These are phyloP conservation scores for Dioctria linearis DNA, from an alignment of 2,888 invertebrate genomes.

Conservation along the genomic window DNA sequence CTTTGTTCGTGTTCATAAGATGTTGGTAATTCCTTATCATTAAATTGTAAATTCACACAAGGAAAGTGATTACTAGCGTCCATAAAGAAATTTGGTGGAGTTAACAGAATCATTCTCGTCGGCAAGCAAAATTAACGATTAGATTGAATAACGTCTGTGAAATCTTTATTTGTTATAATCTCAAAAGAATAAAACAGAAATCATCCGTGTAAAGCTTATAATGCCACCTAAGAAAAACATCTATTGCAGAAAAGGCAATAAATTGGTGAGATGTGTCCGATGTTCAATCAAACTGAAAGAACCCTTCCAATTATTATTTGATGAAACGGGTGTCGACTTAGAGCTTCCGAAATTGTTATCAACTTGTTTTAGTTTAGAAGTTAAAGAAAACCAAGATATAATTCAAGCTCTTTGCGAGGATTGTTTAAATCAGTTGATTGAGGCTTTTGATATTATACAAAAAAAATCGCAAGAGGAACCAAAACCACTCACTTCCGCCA, in stretches of 20 bases:
- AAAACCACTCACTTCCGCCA: background rate
- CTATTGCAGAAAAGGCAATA: too few relatives aligned
- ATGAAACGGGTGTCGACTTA: conserved; percentile 66
- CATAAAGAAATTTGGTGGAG: conserved; percentile 1
- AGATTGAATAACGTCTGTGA: background rate
- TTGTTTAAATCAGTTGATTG: conserved; percentile 65
- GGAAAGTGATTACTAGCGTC: background rate
- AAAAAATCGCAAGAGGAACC: background rate
- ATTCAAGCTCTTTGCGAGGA: conserved; percentile 63
- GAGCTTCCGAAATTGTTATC: conserved; percentile 63
- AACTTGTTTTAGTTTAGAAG: conserved; percentile 63
- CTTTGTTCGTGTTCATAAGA: too few relatives aligned
- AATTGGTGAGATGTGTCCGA: conserved; percentile 62
- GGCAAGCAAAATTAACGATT: conserved; percentile 1
- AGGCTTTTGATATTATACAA: conserved; percentile 64
- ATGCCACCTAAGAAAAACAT: too few relatives aligned
- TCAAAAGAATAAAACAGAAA: too few relatives aligned
- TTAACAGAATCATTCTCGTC: background rate
- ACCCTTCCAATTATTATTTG: conserved; percentile 65
- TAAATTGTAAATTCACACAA: too few relatives aligned
- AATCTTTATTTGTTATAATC: too few relatives aligned
- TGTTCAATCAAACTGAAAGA: conserved; percentile 58
- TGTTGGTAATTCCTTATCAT: too few relatives aligned
- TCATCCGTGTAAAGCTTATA: too few relatives aligned
- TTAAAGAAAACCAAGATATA: conserved; percentile 56